Conservation (phyloP, 2,888 invertebrate species). For the Zygaena filipendulae region DNA sequence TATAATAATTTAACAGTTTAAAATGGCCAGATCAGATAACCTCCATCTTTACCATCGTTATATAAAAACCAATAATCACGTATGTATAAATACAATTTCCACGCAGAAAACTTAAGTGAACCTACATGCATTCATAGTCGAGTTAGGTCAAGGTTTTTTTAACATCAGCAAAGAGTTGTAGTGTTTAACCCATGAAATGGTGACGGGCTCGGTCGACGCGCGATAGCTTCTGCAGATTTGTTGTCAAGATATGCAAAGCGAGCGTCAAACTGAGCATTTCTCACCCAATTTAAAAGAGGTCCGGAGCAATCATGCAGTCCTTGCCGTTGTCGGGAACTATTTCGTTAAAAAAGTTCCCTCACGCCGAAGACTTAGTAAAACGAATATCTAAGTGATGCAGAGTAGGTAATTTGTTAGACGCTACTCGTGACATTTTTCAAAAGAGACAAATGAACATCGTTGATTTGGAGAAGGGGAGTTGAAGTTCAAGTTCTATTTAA, state of each 20-base stretch:
- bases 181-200: too few species aligned
- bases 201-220: too few species aligned
- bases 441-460: constrained; percentile 19
- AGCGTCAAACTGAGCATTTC: constrained; percentile 38
- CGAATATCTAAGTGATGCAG: too few species aligned
- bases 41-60: too few species aligned
- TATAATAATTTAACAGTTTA: constrained; percentile 14
- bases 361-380: constrained; percentile 27
- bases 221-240: constrained; percentile 32
- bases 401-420: constrained; percentile 32
- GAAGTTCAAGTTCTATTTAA: too few species aligned
- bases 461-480: not conserved
- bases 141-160: too few species aligned
- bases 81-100: too few species aligned
- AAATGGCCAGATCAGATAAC: too few species aligned
- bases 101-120: too few species aligned
- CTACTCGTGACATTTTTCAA: constrained; percentile 28
- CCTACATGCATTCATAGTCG: too few species aligned
- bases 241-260: constrained; percentile 40
- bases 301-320: constrained; percentile 22
- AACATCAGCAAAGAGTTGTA: too few species aligned
- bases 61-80: too few species aligned
- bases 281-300: constrained; percentile 41
- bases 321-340: constrained; percentile 22
- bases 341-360: constrained; percentile 37